phyloP scores from a whole-genome alignment of 2,113 vertebrate genomes.

The Myodes glareolus region DNA sequence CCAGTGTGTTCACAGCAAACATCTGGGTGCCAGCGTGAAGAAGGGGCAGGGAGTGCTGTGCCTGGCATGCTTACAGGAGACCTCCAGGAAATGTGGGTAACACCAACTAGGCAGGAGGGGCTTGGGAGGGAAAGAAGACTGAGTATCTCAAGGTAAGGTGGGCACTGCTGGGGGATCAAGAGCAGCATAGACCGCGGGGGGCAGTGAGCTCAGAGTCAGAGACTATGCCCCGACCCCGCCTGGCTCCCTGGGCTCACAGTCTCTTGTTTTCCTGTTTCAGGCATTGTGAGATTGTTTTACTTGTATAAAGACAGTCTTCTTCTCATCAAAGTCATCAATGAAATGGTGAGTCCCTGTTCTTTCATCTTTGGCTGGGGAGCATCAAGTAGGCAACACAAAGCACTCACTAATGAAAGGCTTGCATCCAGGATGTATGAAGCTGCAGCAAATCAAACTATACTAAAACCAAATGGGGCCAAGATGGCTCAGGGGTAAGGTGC shows the following conservation, averaged over 20 bases:
- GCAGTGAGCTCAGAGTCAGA: neutral
- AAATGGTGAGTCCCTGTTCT: conserved; percentile 85
- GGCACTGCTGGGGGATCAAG: neutral
- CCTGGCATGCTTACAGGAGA: neutral
- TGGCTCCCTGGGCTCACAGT: neutral
- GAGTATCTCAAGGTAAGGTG: neutral
- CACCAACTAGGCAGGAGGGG: neutral
- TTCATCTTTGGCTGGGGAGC: neutral
- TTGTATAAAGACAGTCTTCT: conserved; percentile 84
- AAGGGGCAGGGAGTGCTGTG: neutral
- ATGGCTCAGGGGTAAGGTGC: neutral
- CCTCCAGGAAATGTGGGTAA: neutral
- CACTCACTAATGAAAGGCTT: neutral
- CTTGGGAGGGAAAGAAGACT: no score
- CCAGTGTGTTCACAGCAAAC: neutral
- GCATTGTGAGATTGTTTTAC: conserved; percentile 88
- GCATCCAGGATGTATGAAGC: neutral
- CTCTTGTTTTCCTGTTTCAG: conserved; percentile 82
- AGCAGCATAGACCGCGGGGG: neutral
- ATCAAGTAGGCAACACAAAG: neutral
- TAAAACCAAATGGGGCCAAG: neutral
- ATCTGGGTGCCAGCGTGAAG: neutral
- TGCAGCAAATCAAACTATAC: neutral
- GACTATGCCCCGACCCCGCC: no score
- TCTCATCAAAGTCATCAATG: conserved; percentile 89